Conservation (phyloP, 2,113 vertebrate genomes). For the Addax nasomaculatus region DNA sequence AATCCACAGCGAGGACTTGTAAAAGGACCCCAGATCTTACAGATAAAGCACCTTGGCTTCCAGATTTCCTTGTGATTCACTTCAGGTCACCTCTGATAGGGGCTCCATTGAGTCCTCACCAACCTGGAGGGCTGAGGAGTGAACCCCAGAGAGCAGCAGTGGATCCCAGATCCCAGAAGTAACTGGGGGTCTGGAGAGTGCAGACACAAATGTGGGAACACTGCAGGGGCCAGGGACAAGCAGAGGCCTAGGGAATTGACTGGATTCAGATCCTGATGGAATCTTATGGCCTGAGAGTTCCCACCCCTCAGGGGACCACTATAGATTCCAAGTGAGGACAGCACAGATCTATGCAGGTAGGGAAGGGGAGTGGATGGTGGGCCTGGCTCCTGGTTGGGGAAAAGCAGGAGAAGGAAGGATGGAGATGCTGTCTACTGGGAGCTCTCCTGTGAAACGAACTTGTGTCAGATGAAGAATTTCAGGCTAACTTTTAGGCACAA, state of each 20-base stretch:
- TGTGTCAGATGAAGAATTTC: neutral
- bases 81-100: neutral
- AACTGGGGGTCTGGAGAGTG: fast-evolving
- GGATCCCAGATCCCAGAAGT: neutral
- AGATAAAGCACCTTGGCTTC: neutral
- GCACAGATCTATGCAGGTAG: too few species aligned
- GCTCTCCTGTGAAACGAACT: neutral
- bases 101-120: neutral
- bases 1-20: neutral
- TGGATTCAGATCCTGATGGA: neutral
- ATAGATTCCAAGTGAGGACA: neutral
- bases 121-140: neutral
- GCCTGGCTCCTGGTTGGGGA: neutral
- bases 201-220: neutral
- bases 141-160: neutral
- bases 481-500: neutral
- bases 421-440: neutral
- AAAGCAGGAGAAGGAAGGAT: neutral
- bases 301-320: neutral
- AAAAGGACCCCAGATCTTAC: fast-evolving
- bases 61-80: neutral
- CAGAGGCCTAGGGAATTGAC: neutral
- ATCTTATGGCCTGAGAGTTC: neutral
- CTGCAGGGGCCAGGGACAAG: fast-evolving
- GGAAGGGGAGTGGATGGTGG: fast-evolving